phyloP scores from a whole-genome alignment of 2,888 invertebrate species.

The Leucophenga montana region DNA sequence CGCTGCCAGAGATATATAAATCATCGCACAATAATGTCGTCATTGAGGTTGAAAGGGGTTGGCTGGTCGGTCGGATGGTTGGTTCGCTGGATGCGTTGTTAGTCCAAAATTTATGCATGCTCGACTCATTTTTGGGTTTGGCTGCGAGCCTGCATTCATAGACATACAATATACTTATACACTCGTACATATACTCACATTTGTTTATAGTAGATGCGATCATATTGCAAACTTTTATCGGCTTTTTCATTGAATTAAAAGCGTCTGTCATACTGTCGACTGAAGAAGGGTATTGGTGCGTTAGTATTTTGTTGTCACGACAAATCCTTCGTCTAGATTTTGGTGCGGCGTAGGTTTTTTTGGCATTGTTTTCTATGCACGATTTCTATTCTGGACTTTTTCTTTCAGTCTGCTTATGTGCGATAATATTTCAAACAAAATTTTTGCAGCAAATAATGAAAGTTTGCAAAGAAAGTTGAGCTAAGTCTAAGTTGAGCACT shows the following conservation, averaged over 20 bases:
- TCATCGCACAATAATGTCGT: slow-evolving; percentile 45
- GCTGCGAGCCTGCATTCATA: background rate
- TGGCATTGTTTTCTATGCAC: too few relatives aligned
- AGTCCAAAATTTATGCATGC: background rate
- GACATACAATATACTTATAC: background rate
- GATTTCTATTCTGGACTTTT: slow-evolving; percentile 18
- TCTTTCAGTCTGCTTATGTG: too few relatives aligned
- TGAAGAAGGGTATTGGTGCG: too few relatives aligned
- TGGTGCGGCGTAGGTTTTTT: too few relatives aligned
- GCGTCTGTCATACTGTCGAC: too few relatives aligned
- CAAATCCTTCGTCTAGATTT: too few relatives aligned
- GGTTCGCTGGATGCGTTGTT: background rate
- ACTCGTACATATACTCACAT: too few relatives aligned
- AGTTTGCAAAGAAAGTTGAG: too few relatives aligned
- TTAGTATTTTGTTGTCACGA: too few relatives aligned
- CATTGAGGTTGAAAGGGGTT: slow-evolving; percentile 5
- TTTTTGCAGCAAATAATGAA: too few relatives aligned
- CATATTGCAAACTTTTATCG: slow-evolving; percentile 23
- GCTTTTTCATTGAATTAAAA: slow-evolving; percentile 20
- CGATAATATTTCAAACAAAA: too few relatives aligned
- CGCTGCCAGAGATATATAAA: slow-evolving; percentile 65
- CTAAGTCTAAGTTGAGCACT: too few relatives aligned
- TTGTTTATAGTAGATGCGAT: slow-evolving; percentile 1
- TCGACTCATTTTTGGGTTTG: background rate
- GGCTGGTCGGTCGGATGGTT: background rate